A percentile compares a stretch with the other conserved stretches of the same genome.
These are phyloP conservation scores for Diadophis punctatus DNA, from an alignment of 2,113 vertebrate species.

Conservation along the genomic window DNA sequence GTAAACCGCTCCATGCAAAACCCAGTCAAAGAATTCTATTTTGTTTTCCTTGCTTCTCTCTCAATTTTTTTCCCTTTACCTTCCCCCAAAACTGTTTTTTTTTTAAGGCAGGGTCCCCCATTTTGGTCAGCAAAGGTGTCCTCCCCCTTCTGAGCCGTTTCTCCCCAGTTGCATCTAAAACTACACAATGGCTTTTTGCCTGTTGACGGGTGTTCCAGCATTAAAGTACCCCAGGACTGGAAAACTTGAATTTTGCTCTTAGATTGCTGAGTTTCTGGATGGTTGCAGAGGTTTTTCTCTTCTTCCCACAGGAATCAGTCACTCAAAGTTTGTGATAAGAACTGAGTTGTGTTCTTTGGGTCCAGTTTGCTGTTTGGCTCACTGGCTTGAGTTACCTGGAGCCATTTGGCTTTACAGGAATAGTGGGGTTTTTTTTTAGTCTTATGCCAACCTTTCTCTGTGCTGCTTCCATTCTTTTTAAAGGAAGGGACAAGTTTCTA, in stretches of 20 bases:
- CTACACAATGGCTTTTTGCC: background rate
- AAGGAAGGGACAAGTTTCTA: background rate
- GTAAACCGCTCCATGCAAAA: background rate
- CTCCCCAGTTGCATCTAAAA: too few species aligned
- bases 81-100: background rate
- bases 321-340: too few species aligned
- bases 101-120: background rate
- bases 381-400: background rate
- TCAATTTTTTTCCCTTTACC: background rate
- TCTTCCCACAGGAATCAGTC: background rate
- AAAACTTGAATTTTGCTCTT: too few species aligned
- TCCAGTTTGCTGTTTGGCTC: background rate
- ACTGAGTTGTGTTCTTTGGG: too few species aligned
- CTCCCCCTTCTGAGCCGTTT: background rate
- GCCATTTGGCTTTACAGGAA: background rate
- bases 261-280: too few species aligned
- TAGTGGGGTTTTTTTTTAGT: background rate
- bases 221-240: background rate
- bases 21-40: background rate
- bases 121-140: background rate
- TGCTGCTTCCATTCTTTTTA: too few species aligned
- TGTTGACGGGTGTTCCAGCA: background rate
- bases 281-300: too few species aligned
- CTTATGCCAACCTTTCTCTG: background rate
- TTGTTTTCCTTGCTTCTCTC: background rate